A percentile compares a stretch with the other conserved stretches of the same genome.
Evolutionary conservation across 1,140 invertebrate genomes (phyloP).

Genomic region (Lepidurus couesii): DNA sequence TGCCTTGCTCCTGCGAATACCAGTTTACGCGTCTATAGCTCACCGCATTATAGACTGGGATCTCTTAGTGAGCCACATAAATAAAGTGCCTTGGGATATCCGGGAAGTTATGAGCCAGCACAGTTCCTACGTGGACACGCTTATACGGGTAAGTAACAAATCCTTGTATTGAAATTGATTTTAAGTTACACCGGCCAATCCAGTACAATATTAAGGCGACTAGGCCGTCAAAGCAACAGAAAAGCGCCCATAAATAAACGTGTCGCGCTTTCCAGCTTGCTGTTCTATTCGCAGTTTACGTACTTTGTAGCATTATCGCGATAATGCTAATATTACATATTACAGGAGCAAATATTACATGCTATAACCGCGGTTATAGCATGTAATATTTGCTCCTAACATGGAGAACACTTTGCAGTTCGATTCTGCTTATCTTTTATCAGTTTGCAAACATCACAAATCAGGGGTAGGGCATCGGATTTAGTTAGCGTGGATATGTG

Average conservation of each 20-base stretch:
- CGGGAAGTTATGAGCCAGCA: constrained; percentile 93
- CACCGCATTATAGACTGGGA: constrained; percentile 72
- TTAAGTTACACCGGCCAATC: background rate
- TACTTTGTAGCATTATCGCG: too few relatives aligned
- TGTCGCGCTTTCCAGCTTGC: too few relatives aligned
- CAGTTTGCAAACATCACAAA: too few relatives aligned
- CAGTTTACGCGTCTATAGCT: constrained; percentile 78
- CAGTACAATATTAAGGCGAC: background rate
- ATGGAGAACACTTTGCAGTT: too few relatives aligned
- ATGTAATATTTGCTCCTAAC: too few relatives aligned
- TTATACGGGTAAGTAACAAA: constrained; percentile 46
- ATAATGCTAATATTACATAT: too few relatives aligned
- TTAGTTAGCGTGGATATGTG: background rate
- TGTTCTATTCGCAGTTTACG: too few relatives aligned
- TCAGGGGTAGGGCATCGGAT: background rate
- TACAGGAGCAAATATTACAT: too few relatives aligned
- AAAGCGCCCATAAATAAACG: too few relatives aligned
- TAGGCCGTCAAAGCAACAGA: background rate
- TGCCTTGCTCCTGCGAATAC: constrained; percentile 65
- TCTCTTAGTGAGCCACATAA: constrained; percentile 70
- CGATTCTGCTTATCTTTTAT: too few relatives aligned
- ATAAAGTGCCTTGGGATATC: constrained; percentile 91
- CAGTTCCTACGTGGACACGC: constrained; percentile 67
- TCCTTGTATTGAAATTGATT: background rate
- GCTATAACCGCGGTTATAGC: too few relatives aligned